phyloP scores from a whole-genome alignment of 2,888 invertebrate genomes.

The Ormyrus rosae region DNA sequence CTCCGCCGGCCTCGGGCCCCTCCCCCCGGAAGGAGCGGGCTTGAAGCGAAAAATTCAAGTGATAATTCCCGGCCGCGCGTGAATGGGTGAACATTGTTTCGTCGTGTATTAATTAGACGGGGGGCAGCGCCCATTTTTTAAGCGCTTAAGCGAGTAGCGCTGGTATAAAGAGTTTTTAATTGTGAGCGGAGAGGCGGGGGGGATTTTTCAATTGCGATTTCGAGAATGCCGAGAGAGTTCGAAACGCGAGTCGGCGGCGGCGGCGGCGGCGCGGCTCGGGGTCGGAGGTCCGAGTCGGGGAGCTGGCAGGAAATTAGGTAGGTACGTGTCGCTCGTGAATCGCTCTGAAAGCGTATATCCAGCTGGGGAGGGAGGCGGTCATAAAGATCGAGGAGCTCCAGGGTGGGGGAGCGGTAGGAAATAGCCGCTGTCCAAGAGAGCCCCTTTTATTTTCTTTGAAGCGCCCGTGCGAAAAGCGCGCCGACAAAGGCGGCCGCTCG shows the following conservation, averaged over 20 bases:
- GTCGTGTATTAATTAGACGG: constrained; percentile 35
- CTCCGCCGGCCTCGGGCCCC: not conserved
- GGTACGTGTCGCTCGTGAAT: constrained; percentile 57
- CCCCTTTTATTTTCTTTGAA: constrained; percentile 3
- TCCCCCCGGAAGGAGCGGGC: not conserved
- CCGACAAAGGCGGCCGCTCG: constrained; percentile 28
- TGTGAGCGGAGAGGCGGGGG: not conserved
- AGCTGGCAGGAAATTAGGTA: constrained; percentile 53
- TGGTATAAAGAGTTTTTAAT: constrained; percentile 16
- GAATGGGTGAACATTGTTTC: constrained; percentile 4
- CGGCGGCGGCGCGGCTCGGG: too few relatives aligned
- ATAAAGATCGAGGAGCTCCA: constrained; percentile 52
- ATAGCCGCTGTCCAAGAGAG: constrained; percentile 51
- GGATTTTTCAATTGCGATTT: too few relatives aligned
- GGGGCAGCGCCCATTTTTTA: not conserved
- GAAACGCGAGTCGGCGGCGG: too few relatives aligned
- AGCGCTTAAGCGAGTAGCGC: constrained; percentile 32
- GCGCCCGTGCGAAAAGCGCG: not conserved
- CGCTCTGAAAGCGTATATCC: constrained; percentile 39
- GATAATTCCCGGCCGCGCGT: constrained; percentile 7
- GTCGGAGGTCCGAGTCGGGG: too few relatives aligned
- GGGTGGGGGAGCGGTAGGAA: not conserved
- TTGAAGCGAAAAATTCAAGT: not conserved
- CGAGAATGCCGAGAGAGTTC: too few relatives aligned
- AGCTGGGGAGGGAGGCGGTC: constrained; percentile 32